Evolutionary conservation across 2,113 vertebrate species (phyloP).

Genomic region (Prionailurus bengalensis): DNA sequence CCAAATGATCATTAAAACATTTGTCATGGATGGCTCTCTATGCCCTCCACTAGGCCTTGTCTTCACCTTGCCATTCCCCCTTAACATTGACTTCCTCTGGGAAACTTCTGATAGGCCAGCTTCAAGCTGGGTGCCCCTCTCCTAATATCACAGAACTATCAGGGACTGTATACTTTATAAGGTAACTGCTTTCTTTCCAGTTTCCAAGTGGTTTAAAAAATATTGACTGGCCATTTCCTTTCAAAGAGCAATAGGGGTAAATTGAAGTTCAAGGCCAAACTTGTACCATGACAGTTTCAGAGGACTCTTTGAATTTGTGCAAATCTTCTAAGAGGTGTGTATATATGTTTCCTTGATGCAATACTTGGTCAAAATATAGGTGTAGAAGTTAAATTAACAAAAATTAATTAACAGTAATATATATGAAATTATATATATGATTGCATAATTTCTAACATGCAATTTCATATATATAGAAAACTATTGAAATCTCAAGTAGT

Average conservation of each 20-base stretch:
- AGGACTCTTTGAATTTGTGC: neutral
- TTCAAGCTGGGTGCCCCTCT: neutral
- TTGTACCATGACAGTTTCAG: neutral
- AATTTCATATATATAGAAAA: neutral
- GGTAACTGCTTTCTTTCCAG: neutral
- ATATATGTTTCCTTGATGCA: neutral
- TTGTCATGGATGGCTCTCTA: neutral
- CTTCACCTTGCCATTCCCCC: neutral
- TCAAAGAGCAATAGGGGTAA: neutral
- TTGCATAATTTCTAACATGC: neutral
- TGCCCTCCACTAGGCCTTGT: neutral
- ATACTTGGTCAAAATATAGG: neutral
- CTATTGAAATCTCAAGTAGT: neutral
- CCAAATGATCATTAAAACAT: neutral
- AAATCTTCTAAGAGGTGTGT: neutral
- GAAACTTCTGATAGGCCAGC: neutral
- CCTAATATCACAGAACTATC: neutral
- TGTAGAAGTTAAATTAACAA: neutral
- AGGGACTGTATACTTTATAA: neutral
- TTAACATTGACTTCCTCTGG: neutral
- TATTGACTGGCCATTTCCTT: neutral
- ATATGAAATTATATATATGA: neutral
- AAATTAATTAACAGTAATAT: neutral
- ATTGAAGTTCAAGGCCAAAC: neutral
- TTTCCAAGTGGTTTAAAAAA: neutral